A percentile compares a stretch with the other conserved stretches of the same genome.
Evolutionary conservation across 2,113 vertebrate genomes (phyloP).

Genomic region (Plecotus auritus): DNA sequence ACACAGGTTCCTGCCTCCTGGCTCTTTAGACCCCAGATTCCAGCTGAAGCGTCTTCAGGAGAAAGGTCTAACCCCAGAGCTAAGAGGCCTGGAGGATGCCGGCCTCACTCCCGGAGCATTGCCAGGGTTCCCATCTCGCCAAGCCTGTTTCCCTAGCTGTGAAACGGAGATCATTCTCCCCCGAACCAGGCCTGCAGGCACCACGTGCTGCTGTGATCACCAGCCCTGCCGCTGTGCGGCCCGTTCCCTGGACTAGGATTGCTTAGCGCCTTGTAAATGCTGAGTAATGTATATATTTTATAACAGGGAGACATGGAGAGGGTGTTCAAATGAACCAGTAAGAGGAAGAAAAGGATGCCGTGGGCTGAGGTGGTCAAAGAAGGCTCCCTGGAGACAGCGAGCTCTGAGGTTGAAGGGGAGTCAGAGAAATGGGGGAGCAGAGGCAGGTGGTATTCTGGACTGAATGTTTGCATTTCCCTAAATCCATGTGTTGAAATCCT

Average conservation of each 20-base stretch:
- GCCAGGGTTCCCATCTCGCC: not conserved
- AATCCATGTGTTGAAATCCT: not conserved
- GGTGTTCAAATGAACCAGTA: not conserved
- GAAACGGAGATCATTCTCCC: not conserved
- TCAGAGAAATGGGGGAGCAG: not conserved
- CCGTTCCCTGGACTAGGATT: not conserved
- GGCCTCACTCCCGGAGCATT: not conserved
- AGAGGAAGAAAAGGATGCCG: not conserved
- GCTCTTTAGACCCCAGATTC: not conserved
- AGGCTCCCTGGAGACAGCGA: not conserved
- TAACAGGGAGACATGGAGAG: not conserved
- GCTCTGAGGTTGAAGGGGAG: not conserved
- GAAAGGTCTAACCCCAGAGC: not conserved
- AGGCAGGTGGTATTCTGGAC: not conserved
- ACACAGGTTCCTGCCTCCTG: rapidly evolving
- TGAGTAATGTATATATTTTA: not conserved
- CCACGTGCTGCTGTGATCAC: rapidly evolving
- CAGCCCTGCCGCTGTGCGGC: not conserved
- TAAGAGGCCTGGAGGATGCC: not conserved
- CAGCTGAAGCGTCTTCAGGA: not conserved
- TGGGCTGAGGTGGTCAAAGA: not conserved
- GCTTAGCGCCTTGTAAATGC: not conserved
- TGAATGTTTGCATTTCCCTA: not conserved
- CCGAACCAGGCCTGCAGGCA: not conserved
- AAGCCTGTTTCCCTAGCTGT: not conserved